Base-by-base conservation (phyloP, 2,113 vertebrate genomes). In the Gasterosteus aculeatus region DNA sequence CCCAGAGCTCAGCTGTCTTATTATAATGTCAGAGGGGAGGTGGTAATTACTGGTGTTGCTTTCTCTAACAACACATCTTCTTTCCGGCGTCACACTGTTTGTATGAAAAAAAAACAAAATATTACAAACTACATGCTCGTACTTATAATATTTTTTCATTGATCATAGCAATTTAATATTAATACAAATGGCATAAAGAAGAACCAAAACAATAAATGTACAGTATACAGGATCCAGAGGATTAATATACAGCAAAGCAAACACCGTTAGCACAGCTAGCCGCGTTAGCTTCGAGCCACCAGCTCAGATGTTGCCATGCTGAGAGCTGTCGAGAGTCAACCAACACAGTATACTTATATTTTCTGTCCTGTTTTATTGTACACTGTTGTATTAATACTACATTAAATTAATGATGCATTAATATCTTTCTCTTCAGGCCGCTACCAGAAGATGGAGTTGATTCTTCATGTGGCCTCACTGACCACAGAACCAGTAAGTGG, bases 401-500 rank as follows among this genome's bases (percentile, higher is more conserved):
- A 39, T 56, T 65, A 19, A 54, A 39, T 69, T 58, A 71, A 60
- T 63, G 16, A 5, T 18, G 31, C 16, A 0, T 64, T 22, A 0
- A 19, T 57, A 9, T 71, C 6, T 62, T 38, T 80, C 47, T 74
- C 31, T 81, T 1, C 80, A 99, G 97, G 77, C 95, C 95, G 3
- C 94, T 97, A 47, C 96, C 95, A 8, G 96, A 97, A 15, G 96
- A 97, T 76, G 94, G 95, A 0, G 94, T 95, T 93, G 95, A 96
- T 59, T 81, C 92, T 0, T 90, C 96, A 64, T 94, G 95, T 12
- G 93, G 95, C 70, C 93, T 95, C 1, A 90, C 87, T 0, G 96
- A 97, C 78, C 93, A 87, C 76, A 91, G 94, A 3, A 94, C 94
- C 78, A 94, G 97, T 98, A 81, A 95, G 96, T 95, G 46, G 26